A percentile compares a stretch with the other conserved stretches of the same genome.
Evolutionary conservation across 2,888 invertebrate genomes (phyloP).

Genomic region (Agrochola lychnidis): DNA sequence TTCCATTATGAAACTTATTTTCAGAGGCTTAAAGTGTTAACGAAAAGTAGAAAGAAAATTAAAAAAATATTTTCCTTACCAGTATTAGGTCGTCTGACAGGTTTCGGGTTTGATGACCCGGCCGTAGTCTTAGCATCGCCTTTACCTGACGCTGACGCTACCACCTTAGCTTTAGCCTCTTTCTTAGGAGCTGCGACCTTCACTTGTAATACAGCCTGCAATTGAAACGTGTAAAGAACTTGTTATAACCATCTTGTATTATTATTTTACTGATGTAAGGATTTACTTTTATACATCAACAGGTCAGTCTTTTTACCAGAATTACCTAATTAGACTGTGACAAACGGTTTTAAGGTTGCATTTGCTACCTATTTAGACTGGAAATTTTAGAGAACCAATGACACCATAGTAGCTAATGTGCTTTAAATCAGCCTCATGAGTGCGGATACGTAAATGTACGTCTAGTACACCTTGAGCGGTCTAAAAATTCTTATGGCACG

Average conservation of each 20-base stretch:
- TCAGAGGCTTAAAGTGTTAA: too few species aligned
- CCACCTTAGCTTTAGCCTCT: conserved; percentile 88
- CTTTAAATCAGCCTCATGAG: not conserved
- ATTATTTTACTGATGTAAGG: not conserved
- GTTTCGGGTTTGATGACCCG: conserved; percentile 87
- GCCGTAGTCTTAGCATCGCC: conserved; percentile 84
- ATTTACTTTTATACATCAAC: not conserved
- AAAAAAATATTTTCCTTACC: conserved; percentile 68
- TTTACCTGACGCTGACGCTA: conserved; percentile 88
- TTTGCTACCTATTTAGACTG: not conserved
- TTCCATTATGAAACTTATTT: too few species aligned
- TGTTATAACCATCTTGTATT: not conserved
- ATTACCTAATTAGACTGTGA: not conserved
- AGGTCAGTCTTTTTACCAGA: not conserved
- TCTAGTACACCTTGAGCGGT: not conserved
- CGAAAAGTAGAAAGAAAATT: too few species aligned
- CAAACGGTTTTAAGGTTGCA: not conserved
- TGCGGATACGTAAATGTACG: not conserved
- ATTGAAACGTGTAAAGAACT: not conserved
- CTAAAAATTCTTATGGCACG: not conserved
- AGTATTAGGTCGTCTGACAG: conserved; percentile 87
- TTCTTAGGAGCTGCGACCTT: conserved; percentile 93
- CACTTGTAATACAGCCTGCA: conserved; percentile 94
- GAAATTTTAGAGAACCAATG: not conserved
- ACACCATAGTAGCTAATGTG: not conserved